These are phyloP conservation scores for Microcebus tavaratra DNA, from an alignment of 2,113 vertebrate species.

Conservation along the genomic window DNA sequence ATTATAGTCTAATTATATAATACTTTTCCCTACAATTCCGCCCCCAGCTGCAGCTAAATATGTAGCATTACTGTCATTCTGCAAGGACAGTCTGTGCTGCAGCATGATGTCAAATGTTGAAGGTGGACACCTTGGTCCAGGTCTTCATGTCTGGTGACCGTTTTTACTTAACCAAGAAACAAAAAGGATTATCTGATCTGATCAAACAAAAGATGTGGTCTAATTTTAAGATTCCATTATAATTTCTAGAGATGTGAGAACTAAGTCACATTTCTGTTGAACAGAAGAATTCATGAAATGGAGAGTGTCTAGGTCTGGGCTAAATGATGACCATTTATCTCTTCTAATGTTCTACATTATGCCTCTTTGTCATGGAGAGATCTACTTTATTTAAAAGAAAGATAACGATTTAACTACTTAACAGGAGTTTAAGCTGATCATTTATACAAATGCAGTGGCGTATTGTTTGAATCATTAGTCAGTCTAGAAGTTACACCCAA, in stretches of 20 bases:
- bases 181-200: background rate
- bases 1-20: slow-evolving; percentile 79
- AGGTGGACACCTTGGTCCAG: background rate
- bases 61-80: slow-evolving; percentile 50
- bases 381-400: background rate
- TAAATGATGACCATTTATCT: background rate
- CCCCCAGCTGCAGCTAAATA: slow-evolving; percentile 77
- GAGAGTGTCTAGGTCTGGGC: background rate
- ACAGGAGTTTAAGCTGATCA: background rate
- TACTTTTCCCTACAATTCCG: slow-evolving; percentile 63
- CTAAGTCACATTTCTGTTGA: background rate
- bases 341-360: background rate
- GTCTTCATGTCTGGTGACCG: background rate
- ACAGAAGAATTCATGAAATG: background rate
- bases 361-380: background rate
- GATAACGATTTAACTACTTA: background rate
- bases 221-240: background rate
- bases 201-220: background rate
- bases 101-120: background rate
- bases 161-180: background rate
- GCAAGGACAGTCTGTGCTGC: slow-evolving; percentile 44
- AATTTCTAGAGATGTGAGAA: background rate
- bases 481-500: background rate
- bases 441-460: background rate
- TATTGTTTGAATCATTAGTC: background rate